These are phyloP conservation scores for Tauraco erythrolophus DNA, from an alignment of 2,113 vertebrate species.

Conservation along the genomic window DNA sequence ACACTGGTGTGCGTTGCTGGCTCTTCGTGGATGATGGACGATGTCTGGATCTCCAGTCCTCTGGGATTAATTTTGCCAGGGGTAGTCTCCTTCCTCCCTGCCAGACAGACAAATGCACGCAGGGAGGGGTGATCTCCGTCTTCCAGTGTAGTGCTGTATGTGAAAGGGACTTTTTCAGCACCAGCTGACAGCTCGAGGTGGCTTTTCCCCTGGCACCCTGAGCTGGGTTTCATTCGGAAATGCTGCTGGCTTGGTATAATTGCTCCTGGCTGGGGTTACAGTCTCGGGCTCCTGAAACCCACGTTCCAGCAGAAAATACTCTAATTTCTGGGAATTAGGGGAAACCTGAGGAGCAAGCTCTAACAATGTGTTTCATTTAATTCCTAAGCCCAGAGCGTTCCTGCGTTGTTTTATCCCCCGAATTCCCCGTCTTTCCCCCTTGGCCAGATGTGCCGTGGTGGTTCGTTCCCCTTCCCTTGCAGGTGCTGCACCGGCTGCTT, in stretches of 20 bases:
- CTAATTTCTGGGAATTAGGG: constrained; percentile 32
- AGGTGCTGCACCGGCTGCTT: rapidly evolving
- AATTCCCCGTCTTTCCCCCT: neutral
- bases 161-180: neutral
- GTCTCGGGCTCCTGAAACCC: neutral
- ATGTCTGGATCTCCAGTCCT: neutral
- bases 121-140: neutral
- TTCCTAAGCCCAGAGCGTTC: neutral
- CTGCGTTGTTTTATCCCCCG: neutral
- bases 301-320: constrained; percentile 15
- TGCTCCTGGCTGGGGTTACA: neutral
- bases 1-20: neutral
- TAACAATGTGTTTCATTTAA: constrained; percentile 44
- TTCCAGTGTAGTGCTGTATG: neutral
- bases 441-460: rapidly evolving
- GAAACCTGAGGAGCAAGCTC: constrained; percentile 32
- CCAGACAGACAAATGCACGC: neutral
- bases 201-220: neutral
- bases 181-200: neutral
- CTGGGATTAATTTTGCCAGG: neutral
- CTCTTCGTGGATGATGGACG: rapidly evolving
- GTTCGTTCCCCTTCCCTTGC: neutral
- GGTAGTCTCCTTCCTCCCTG: neutral
- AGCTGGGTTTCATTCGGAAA: neutral
- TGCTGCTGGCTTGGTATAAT: neutral